These are phyloP conservation scores for Ecdyonurus torrentis DNA, from an alignment of 2,888 invertebrate species.

Conservation along the genomic window DNA sequence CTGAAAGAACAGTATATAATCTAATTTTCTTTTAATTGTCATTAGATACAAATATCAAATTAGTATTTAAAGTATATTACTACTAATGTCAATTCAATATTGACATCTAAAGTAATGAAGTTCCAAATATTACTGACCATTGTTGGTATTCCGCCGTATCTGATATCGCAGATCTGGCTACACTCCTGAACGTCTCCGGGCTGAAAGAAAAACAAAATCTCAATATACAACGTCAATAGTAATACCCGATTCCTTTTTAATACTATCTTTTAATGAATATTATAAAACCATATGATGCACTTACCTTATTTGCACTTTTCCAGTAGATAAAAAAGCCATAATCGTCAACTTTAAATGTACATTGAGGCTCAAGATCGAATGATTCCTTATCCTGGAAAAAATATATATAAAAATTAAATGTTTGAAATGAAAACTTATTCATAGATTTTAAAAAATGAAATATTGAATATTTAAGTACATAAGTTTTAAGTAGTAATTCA, in stretches of 20 bases:
- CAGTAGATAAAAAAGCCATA: slow-evolving; percentile 47
- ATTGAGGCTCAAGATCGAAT: slow-evolving; percentile 34
- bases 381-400: slow-evolving; percentile 33
- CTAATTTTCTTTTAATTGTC: slow-evolving; percentile 5
- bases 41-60: too few species aligned
- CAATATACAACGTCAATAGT: neutral
- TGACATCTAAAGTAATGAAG: too few species aligned
- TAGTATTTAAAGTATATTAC: too few species aligned
- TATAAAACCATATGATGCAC: slow-evolving; percentile 8
- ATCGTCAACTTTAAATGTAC: slow-evolving; percentile 41
- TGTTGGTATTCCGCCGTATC: slow-evolving; percentile 25
- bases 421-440: too few species aligned
- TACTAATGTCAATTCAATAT: too few species aligned
- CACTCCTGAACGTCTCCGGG: slow-evolving; percentile 26
- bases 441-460: too few species aligned
- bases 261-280: too few species aligned
- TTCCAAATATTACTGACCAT: too few species aligned
- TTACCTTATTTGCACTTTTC: slow-evolving; percentile 41
- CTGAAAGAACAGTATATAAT: neutral
- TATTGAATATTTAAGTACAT: too few species aligned
- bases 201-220: slow-evolving; percentile 14
- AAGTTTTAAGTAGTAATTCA: too few species aligned
- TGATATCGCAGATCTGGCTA: slow-evolving; percentile 26
- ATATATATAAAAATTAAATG: too few species aligned
- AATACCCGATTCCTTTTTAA: slow-evolving; percentile 9